Evolutionary conservation across 2,797 vertebrate genomes (phyloP), one percentile per base, ranked within the genome.

Genomic region (Etheostoma perlongum): DNA sequence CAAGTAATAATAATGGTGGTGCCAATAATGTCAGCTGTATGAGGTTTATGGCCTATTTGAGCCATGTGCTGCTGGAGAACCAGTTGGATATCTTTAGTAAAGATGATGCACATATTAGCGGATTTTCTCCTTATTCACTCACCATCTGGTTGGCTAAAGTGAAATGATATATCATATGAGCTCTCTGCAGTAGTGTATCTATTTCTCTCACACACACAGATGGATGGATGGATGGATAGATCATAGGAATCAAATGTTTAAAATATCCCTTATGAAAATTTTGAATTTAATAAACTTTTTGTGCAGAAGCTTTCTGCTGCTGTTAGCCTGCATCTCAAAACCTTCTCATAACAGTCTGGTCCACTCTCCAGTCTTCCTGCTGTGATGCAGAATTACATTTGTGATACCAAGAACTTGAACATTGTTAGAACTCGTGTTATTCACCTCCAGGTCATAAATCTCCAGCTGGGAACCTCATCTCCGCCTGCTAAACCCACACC

Each of bases 381-480:
- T 84, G 83, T 68, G 79, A 51, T 49, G 47, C 19, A 30, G 84
- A 81, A 74, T 81, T 42, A 74, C 66, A 66, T 54, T 74, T 61
- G 21, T 51, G 66, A 64, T 58, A 61, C 10, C 1, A 4, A 77
- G 70, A 85, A 87, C 81, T 76, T 76, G 70, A 60, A 72, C n/a
- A 0, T 7, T 47, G 47, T 59, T 48, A 23, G 33, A 53, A 46
- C 46, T 59, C 16, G 4, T 4, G 52, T 78, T 19, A 51, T 23
- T n/a, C 9, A 5, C 23, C 51, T 42, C 9, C 33, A 46, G 52
- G 40, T 68, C 47, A 49, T 72, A 13, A 57, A 55, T 55, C 59
- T 77, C 48, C 65, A 67, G 59, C 66, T 67, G 67, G 6, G 78
- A 68, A 42, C 21, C 46, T 30, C 2, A 1, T 16, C 64, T 67